Percentiles rank a stretch among this genome's conserved stretches.
Conservation (phyloP, 1,140 invertebrate species). For the Teleogryllus occipitalis region DNA sequence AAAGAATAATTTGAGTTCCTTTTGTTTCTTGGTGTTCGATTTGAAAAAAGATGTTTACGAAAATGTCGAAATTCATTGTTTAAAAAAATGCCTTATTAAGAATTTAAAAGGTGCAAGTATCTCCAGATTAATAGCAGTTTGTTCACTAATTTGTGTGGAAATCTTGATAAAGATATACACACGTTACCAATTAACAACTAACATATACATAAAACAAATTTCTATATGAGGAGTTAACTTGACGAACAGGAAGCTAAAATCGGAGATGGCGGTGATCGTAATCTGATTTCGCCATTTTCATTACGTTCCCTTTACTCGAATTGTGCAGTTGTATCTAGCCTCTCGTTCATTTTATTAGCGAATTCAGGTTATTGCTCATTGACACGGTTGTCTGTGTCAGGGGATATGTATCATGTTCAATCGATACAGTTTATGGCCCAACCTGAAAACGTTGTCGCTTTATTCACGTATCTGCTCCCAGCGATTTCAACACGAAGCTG, state of each 20-base stretch:
- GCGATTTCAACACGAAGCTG: background rate
- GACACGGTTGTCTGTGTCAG: background rate
- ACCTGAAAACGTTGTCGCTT: background rate
- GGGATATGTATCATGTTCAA: constrained; percentile 1
- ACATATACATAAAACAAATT: background rate
- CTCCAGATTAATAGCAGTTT: too few relatives aligned
- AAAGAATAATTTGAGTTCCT: too few relatives aligned
- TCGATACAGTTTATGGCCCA: background rate
- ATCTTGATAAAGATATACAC: too few relatives aligned
- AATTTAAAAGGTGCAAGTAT: too few relatives aligned
- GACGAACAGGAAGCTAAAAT: background rate
- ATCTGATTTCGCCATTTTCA: background rate
- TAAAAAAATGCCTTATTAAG: too few relatives aligned
- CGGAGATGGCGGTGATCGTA: background rate
- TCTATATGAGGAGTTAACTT: background rate
- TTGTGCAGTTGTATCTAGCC: background rate
- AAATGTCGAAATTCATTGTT: too few relatives aligned
- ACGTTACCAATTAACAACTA: background rate
- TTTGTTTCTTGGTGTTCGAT: too few relatives aligned
- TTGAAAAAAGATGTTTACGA: too few relatives aligned
- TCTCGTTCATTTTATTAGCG: background rate
- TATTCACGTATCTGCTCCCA: background rate
- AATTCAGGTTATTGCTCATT: constrained; percentile 5
- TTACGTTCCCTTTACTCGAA: background rate
- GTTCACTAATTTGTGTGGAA: too few relatives aligned